Conservation (phyloP, 2,888 invertebrate species). For the Clostera curtula region DNA sequence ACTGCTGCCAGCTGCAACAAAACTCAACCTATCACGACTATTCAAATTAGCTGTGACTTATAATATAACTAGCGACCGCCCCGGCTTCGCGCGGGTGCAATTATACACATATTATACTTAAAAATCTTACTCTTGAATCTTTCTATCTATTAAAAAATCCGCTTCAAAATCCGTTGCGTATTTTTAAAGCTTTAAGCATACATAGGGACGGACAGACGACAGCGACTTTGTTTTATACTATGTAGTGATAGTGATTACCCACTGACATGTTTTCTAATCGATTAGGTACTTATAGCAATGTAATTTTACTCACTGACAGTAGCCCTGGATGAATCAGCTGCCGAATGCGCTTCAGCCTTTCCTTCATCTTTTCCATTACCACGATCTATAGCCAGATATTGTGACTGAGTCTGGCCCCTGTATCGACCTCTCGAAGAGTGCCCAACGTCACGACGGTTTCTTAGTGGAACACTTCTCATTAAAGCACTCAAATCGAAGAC, state of each 20-base stretch:
- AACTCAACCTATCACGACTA: slow-evolving; percentile 12
- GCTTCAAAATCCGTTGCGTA: no score
- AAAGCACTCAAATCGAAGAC: no score
- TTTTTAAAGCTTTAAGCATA: no score
- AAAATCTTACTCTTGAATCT: no score
- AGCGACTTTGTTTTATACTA: no score
- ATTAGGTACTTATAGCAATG: background rate
- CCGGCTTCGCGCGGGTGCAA: no score
- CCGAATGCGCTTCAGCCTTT: slow-evolving; percentile 88
- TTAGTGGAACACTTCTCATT: no score
- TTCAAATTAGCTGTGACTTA: background rate
- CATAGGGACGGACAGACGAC: no score
- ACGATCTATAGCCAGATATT: slow-evolving; percentile 79
- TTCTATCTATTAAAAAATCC: no score
- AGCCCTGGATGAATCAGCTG: slow-evolving; percentile 80
- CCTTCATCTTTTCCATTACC: slow-evolving; percentile 78
- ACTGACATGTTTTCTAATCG: no score
- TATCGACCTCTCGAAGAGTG: slow-evolving; percentile 59
- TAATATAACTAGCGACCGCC: background rate
- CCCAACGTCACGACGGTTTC: slow-evolving; percentile 37
- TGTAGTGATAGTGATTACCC: no score
- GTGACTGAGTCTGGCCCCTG: slow-evolving; percentile 89
- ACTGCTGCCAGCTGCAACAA: slow-evolving; percentile 79
- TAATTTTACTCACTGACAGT: slow-evolving; percentile 78
- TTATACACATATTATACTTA: no score